These are phyloP conservation scores for Atrina japonica DNA, from an alignment of 2,888 invertebrate species.

Conservation along the genomic window DNA sequence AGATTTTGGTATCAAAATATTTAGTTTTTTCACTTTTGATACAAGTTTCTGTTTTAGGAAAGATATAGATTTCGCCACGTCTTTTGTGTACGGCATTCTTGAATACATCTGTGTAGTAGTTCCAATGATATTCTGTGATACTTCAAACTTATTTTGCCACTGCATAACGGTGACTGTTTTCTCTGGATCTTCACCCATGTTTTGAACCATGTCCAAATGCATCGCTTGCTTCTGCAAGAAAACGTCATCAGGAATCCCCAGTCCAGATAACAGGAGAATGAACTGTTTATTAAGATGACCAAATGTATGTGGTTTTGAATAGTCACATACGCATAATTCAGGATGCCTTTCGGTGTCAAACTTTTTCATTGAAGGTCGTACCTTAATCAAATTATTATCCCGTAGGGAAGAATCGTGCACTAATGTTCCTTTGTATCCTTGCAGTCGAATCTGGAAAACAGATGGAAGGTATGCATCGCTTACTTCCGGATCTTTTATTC, in stretches of 20 bases:
- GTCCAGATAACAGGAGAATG: slow-evolving; percentile 72
- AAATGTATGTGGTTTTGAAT: slow-evolving; percentile 46
- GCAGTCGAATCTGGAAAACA: slow-evolving; percentile 51
- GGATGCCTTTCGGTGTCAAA: slow-evolving; percentile 35
- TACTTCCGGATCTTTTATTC: slow-evolving; percentile 9
- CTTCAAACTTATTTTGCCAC: neutral
- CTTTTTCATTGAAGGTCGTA: slow-evolving; percentile 39
- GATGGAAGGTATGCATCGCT: slow-evolving; percentile 34
- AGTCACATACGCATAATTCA: slow-evolving; percentile 43
- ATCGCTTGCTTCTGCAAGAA: slow-evolving; percentile 61
- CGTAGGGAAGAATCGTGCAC: slow-evolving; percentile 33
- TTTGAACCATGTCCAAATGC: slow-evolving; percentile 42
- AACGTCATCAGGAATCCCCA: slow-evolving; percentile 59
- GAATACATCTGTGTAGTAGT: neutral
- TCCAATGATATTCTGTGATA: neutral
- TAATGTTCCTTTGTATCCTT: slow-evolving; percentile 54
- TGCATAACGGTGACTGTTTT: neutral
- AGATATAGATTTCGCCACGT: neutral
- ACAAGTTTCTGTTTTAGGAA: neutral
- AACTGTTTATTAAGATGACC: slow-evolving; percentile 75
- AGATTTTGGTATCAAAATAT: slow-evolving; percentile 25
- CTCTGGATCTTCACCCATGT: slow-evolving; percentile 29
- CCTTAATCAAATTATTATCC: neutral
- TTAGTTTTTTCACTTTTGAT: slow-evolving; percentile 13
- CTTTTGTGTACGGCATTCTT: neutral